Evolutionary conservation across 2,797 vertebrate species (phyloP).

Genomic region (Jordanella pulchra): DNA sequence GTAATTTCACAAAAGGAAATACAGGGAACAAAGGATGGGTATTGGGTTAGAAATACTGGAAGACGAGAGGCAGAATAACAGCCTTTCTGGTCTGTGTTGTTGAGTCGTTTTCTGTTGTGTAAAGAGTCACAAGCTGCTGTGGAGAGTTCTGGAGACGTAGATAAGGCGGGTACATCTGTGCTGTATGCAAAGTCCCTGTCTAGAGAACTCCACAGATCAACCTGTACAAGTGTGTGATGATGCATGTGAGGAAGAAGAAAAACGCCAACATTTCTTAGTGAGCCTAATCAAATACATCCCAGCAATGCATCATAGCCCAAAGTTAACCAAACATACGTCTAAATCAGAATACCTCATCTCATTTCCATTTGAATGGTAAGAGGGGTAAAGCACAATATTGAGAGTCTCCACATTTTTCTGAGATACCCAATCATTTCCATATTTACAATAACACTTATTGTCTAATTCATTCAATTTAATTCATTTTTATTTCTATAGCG

Average conservation of each 20-base stretch:
- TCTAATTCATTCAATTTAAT: too few species aligned
- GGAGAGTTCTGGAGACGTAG: constrained; percentile 12
- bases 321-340: too few species aligned
- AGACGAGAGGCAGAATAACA: constrained; percentile 16
- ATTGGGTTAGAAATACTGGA: constrained; percentile 18
- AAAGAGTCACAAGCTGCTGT: not conserved
- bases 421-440: too few species aligned
- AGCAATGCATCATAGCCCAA: too few species aligned
- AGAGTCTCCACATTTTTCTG: too few species aligned
- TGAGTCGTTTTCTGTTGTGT: constrained; percentile 15
- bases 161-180: not conserved
- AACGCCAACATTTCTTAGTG: not conserved
- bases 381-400: not conserved
- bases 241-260: not conserved
- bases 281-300: not conserved
- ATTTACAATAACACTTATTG: too few species aligned
- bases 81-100: constrained; percentile 3
- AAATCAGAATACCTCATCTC: too few species aligned
- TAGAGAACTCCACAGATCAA: constrained; percentile 27
- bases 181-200: constrained; percentile 6
- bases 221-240: constrained; percentile 19
- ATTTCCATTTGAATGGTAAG: not conserved
- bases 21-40: constrained; percentile 33
- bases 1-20: constrained; percentile 44
- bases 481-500: too few species aligned